Evolutionary conservation across 2,888 invertebrate genomes (phyloP).

Genomic region (Muscina levida): DNA sequence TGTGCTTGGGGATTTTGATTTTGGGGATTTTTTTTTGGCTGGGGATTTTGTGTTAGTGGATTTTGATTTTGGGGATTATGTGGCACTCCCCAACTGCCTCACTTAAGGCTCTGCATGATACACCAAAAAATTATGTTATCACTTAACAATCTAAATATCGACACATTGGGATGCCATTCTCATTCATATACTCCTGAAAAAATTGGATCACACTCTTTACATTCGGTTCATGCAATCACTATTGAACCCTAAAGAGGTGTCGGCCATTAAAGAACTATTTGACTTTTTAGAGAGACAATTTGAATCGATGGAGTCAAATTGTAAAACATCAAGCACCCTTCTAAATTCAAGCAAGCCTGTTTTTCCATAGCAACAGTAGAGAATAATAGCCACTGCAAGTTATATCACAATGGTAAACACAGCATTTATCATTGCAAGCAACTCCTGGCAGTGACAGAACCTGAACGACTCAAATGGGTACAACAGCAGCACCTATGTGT

Average conservation of each 20-base stretch:
- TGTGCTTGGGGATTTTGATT: no score
- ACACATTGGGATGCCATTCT: conserved; percentile 9
- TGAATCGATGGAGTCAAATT: neutral
- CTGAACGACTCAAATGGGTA: conserved; percentile 19
- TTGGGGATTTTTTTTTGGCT: no score
- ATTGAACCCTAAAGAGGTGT: neutral
- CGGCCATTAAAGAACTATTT: neutral
- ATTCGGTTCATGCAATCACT: neutral
- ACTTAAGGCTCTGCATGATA: no score
- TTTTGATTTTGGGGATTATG: no score
- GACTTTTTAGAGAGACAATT: conserved; percentile 3
- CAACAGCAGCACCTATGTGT: neutral
- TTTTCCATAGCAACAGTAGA: neutral
- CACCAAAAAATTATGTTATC: neutral
- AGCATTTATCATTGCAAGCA: conserved; percentile 11
- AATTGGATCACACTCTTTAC: neutral
- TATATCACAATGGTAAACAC: conserved; percentile 6
- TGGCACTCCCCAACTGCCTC: no score
- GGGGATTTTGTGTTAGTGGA: no score
- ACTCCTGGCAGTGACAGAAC: conserved; percentile 3
- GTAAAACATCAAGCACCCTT: neutral
- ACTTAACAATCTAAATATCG: neutral
- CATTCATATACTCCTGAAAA: neutral
- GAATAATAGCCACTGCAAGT: neutral
- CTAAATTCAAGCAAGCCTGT: neutral